A percentile compares a stretch with the other conserved stretches of the same genome.
phyloP scores from a whole-genome alignment of 2,888 invertebrate genomes.

The Himalopsyche kuldschensis region DNA sequence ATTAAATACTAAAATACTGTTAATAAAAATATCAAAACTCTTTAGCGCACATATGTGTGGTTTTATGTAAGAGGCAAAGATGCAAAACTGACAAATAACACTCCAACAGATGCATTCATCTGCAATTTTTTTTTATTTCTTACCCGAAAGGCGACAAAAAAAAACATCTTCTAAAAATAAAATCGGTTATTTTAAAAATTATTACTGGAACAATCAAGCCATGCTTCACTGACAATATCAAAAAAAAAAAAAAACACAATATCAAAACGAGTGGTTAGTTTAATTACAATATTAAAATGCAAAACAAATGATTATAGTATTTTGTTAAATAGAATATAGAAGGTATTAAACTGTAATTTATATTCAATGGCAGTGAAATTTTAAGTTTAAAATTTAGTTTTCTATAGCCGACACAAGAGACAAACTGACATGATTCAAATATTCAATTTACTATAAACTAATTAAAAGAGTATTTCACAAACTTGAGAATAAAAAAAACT shows the following conservation, averaged over 20 bases:
- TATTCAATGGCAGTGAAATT: background rate
- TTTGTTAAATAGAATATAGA: background rate
- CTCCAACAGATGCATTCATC: conserved; percentile 12
- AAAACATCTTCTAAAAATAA: background rate
- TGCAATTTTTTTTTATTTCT: background rate
- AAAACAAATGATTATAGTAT: conserved; percentile 30
- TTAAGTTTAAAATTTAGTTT: background rate
- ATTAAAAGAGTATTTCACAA: too few species aligned
- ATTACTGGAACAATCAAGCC: conserved; percentile 28
- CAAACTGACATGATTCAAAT: background rate
- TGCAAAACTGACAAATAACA: conserved; percentile 56
- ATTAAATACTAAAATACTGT: background rate
- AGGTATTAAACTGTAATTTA: background rate
- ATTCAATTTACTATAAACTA: too few species aligned
- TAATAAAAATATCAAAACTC: conserved; percentile 46
- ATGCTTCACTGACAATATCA: conserved; percentile 36
- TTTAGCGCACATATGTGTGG: conserved; percentile 64
- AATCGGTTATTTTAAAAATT: background rate
- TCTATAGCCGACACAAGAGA: background rate
- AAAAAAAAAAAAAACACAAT: conserved; percentile 24
- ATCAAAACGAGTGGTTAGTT: conserved; percentile 40
- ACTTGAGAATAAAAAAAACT: too few species aligned
- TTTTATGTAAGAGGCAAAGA: conserved; percentile 59
- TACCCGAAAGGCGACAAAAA: conserved; percentile 1
- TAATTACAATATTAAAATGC: conserved; percentile 13